Conservation (phyloP, 2,113 vertebrate genomes). For the Progne subis region DNA sequence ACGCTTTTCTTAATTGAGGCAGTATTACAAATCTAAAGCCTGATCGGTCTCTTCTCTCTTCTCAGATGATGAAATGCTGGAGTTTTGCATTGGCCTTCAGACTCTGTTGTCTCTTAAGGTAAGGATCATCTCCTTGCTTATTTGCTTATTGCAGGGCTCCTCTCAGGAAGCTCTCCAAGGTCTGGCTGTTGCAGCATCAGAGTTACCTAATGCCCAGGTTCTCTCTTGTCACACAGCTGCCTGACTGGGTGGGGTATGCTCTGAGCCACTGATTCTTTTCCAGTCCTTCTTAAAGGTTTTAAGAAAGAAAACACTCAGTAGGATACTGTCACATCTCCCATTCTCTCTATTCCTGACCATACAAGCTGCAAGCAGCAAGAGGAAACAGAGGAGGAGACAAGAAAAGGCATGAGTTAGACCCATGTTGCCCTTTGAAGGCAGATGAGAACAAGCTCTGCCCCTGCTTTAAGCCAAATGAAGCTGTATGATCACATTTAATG, state of each 20-base stretch:
- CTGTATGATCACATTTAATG: background rate
- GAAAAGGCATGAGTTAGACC: background rate
- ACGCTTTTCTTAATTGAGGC: background rate
- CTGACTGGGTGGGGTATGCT: background rate
- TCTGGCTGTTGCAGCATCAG: background rate
- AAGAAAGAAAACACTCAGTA: background rate
- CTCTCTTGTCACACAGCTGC: background rate
- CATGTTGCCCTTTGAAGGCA: background rate
- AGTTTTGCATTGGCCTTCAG: slow-evolving; percentile 89
- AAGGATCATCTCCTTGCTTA: slow-evolving; percentile 56
- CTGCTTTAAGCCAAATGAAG: background rate
- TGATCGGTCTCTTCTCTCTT: slow-evolving; percentile 31
- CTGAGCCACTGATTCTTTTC: background rate
- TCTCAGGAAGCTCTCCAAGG: background rate
- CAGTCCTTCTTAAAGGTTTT: background rate
- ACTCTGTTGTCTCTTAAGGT: slow-evolving; percentile 90
- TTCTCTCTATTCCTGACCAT: background rate
- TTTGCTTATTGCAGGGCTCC: background rate
- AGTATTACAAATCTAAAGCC: background rate
- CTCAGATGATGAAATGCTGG: slow-evolving; percentile 83
- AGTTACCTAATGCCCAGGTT: background rate
- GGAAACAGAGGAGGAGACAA: background rate
- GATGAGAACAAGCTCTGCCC: background rate
- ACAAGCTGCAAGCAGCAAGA: background rate
- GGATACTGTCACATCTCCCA: background rate